Evolutionary conservation across 1,140 invertebrate species (phyloP), one percentile per base, ranked within the genome.

Genomic region (Lanistes nyassanus): DNA sequence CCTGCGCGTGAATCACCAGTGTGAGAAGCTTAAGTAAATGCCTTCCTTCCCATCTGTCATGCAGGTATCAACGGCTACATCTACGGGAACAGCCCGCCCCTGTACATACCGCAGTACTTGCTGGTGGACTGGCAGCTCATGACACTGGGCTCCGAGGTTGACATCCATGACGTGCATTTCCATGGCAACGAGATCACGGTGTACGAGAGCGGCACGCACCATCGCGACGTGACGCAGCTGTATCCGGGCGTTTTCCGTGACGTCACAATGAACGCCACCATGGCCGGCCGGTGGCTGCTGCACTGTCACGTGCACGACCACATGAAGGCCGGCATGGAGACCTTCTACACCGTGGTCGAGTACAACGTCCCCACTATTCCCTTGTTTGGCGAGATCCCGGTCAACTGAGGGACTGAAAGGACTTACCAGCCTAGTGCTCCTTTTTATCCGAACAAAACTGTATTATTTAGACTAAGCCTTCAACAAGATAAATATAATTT

Each of bases 101-200:
- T 88, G 39, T 76, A 72, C 26, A 82, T 85, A 72, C 68, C 75
- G 13, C 55, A 80, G 26, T 76, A 81, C 23, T 79, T 82, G n/a
- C 47, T 72, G n/a, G 80, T 84, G 1, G 81, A 80, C 21, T 87
- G 84, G 82, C 85, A 87, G 65, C 68, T 88, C n/a, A 75, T 76
- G 56, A 58, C 55, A 7, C 81, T 29, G 79, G 85, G 42, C 39
- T 82, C n/a, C 79, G 84, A 34, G 75, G 76, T 9, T 13, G 86
- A 88, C 71, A 76, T 88, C 47, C 86, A 88, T 72, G 82, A 84
- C 0, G 80, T 81, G 6, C 86, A 87, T 72, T 84, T 86, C 70
- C 86, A 88, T 75, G 86, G 83, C 16, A 81, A 86, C 36, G 82
- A 83, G 0, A 80, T 86, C 65, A 21, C 82, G 62, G 75, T 23